These are phyloP conservation scores for Arrhamphus sclerolepis DNA, from an alignment of 2,797 vertebrate species.

Conservation along the genomic window DNA sequence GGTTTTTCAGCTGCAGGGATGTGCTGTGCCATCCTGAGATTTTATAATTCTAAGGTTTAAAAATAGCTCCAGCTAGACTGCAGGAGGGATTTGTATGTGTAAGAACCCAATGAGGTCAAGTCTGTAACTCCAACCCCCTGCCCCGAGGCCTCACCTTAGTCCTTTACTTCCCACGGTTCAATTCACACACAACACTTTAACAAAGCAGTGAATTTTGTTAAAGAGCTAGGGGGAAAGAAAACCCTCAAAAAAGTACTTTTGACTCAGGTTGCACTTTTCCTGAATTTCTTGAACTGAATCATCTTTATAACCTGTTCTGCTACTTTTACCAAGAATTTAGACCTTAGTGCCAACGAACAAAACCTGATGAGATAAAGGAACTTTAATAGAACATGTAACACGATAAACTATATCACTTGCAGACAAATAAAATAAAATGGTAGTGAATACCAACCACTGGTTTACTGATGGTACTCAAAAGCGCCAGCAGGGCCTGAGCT, in stretches of 20 bases:
- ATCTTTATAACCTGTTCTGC: constrained; percentile 23
- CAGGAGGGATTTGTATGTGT: constrained; percentile 39
- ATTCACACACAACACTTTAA: constrained; percentile 28
- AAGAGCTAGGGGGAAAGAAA: background rate
- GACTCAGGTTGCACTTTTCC: constrained; percentile 11
- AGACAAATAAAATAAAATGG: background rate
- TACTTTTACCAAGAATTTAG: constrained; percentile 36
- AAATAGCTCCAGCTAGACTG: constrained; percentile 49
- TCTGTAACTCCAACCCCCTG: constrained; percentile 35
- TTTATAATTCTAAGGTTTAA: constrained; percentile 55
- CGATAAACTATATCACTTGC: constrained; percentile 21
- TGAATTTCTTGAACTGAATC: constrained; percentile 16
- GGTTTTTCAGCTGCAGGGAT: constrained; percentile 30
- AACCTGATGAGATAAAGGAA: constrained; percentile 10
- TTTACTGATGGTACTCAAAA: constrained; percentile 87
- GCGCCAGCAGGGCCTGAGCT: constrained; percentile 86
- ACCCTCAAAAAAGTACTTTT: constrained; percentile 18
- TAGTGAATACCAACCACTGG: constrained; percentile 86
- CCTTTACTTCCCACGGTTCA: constrained; percentile 30
- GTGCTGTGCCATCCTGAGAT: constrained; percentile 31
- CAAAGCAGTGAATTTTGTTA: constrained; percentile 9
- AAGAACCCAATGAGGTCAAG: constrained; percentile 62
- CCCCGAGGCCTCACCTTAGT: constrained; percentile 35
- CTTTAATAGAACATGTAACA: constrained; percentile 11
- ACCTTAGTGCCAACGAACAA: constrained; percentile 14